phyloP scores from a whole-genome alignment of 64 coral and sea anemone genomes.

The Orbicella faveolata region DNA sequence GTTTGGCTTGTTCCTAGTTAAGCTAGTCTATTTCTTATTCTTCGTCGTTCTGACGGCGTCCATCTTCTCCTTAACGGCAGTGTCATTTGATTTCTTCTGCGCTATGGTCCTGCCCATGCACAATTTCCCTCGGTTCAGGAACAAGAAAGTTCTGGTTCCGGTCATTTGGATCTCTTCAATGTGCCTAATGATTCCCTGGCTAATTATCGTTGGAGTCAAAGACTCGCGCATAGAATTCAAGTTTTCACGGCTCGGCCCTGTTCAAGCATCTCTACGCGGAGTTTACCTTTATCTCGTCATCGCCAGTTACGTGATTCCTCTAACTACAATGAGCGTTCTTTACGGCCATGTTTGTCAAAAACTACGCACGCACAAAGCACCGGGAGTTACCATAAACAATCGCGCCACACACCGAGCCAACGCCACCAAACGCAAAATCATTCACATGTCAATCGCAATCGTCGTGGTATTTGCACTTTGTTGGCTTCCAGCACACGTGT shows the following conservation, averaged over 20 bases:
- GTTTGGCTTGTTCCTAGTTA: neutral
- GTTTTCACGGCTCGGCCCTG: neutral
- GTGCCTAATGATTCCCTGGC: slow-evolving; percentile 13
- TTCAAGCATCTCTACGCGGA: neutral
- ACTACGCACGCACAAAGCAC: neutral
- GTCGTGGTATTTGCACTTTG: slow-evolving; percentile 10
- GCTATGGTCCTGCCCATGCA: slow-evolving; percentile 4
- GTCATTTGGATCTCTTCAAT: slow-evolving; percentile 3
- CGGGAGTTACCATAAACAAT: neutral
- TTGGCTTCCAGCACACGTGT: slow-evolving; percentile 35
- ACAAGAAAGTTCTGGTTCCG: neutral
- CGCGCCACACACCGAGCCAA: neutral
- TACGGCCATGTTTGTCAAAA: slow-evolving; percentile 17
- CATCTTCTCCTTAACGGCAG: neutral
- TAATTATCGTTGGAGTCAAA: neutral
- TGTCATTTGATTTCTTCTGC: slow-evolving; percentile 24
- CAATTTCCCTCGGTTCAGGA: slow-evolving; percentile 7
- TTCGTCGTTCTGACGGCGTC: slow-evolving; percentile 7
- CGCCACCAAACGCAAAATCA: neutral
- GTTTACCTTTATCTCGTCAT: neutral
- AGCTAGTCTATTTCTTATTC: neutral
- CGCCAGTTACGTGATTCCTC: neutral
- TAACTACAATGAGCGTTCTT: neutral
- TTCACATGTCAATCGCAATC: slow-evolving; percentile 10
- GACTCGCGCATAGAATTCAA: neutral